Evolutionary conservation across 2,888 invertebrate species (phyloP), one percentile per base, ranked within the genome.

Genomic region (Mythimna vitellina): DNA sequence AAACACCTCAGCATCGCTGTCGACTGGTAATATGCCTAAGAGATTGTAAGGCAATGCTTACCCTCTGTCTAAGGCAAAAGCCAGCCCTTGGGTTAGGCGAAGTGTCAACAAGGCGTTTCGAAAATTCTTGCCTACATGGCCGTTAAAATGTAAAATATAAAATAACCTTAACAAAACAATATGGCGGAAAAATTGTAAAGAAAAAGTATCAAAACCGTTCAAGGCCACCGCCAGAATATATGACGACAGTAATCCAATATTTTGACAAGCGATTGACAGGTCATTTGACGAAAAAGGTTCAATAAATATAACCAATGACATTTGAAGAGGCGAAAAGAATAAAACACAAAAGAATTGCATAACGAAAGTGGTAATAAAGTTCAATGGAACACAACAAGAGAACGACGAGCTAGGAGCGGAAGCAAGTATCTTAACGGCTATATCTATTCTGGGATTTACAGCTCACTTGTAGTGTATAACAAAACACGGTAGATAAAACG

Each of bases 401-500:
- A 71, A 60, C 66, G 51, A 54, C 53, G 61, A 61, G 56, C 51
- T 56, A 60, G 38, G 10, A 76, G 62, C 75, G 85, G 86, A 86
- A 84, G 76, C 74, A 60, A 65, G 60, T 82, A 72, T 86, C 72
- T 75, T 73, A 64, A 65, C 63, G 61, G 65, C 64, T 57, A 12
- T 49, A 57, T 73, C 85, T 85, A 85, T 85, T 85, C 73, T 42
- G 53, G 63, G 70, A 73, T 35, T 46, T 72, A 68, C 61, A 62
- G 66, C 73, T n/a, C 73, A 69, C 69, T 77, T 80, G 72, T 64
- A 68, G 66, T 58, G 69, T 58, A 58, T 54, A 73, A 79, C 64
- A 71, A 71, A 81, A 73, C 71, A 75, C n/a, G 68, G 35, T 42
- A 61, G 32, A 75, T 67, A 68, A 63, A 60, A 62, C 71, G 74